phyloP scores from a whole-genome alignment of 2,113 vertebrate species.

The Genyomyrus donnyi region DNA sequence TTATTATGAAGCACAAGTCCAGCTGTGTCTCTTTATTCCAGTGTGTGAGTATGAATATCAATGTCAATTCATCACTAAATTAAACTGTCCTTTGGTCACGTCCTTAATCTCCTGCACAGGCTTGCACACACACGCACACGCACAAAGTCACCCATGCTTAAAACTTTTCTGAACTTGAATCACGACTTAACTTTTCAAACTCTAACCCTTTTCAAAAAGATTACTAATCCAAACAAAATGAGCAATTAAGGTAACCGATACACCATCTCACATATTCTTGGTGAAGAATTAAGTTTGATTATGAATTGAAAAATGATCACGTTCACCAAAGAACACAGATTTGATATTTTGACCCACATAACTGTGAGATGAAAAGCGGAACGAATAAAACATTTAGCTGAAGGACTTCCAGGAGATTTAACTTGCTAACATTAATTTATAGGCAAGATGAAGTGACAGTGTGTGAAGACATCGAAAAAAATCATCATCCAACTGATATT shows the following conservation, averaged over 20 bases:
- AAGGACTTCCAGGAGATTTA: not conserved
- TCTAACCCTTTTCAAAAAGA: not conserved
- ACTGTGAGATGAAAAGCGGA: not conserved
- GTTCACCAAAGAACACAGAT: not conserved
- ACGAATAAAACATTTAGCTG: not conserved
- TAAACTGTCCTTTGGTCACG: not conserved
- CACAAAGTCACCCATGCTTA: not conserved
- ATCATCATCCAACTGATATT: not conserved
- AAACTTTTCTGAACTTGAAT: not conserved
- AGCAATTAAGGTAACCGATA: not conserved
- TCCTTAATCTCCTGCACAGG: not conserved
- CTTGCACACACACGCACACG: not conserved
- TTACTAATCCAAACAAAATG: not conserved
- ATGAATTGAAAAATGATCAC: not conserved
- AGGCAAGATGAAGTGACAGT: not conserved
- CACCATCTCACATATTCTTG: not conserved
- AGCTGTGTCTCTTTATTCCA: not conserved
- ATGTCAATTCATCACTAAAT: not conserved
- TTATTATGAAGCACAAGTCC: constrained; percentile 1
- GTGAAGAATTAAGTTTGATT: not conserved
- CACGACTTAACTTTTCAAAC: not conserved
- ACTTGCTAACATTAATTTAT: not conserved
- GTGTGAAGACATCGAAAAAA: not conserved
- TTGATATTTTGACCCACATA: not conserved
- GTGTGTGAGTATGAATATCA: constrained; percentile 9